phyloP scores from a whole-genome alignment of 2,888 invertebrate genomes.

The Subacronicta megacephala region DNA sequence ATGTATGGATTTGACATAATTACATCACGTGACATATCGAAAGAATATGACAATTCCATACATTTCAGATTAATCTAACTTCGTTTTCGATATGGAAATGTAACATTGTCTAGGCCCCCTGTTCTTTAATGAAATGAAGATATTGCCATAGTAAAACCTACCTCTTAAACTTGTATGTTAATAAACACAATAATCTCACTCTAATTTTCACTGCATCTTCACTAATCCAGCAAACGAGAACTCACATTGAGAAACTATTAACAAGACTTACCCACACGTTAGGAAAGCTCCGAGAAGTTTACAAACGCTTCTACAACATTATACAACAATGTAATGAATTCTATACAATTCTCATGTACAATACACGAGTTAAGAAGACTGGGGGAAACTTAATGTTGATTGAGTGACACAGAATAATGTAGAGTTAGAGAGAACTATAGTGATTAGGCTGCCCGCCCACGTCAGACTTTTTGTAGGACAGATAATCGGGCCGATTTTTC shows the following conservation, averaged over 20 bases:
- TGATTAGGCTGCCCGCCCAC: too few relatives aligned
- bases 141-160: too few relatives aligned
- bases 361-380: not conserved
- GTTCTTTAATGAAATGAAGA: too few relatives aligned
- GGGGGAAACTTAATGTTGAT: slow-evolving; percentile 3
- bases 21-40: too few relatives aligned
- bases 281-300: slow-evolving; percentile 3
- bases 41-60: too few relatives aligned
- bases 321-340: slow-evolving; percentile 30
- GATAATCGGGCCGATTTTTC: too few relatives aligned
- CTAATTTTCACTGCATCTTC: slow-evolving; percentile 7
- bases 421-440: not conserved
- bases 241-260: slow-evolving; percentile 26
- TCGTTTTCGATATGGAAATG: too few relatives aligned
- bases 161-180: not conserved
- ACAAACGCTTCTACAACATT: slow-evolving; percentile 3
- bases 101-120: too few relatives aligned
- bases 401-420: not conserved
- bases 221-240: slow-evolving; percentile 12
- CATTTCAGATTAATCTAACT: too few relatives aligned
- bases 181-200: not conserved
- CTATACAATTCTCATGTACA: not conserved
- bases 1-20: too few relatives aligned
- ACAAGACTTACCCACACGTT: slow-evolving; percentile 10
- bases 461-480: too few relatives aligned